Conservation (phyloP, 92 coral and sea anemone genomes). For the Bergia puertoricense region DNA sequence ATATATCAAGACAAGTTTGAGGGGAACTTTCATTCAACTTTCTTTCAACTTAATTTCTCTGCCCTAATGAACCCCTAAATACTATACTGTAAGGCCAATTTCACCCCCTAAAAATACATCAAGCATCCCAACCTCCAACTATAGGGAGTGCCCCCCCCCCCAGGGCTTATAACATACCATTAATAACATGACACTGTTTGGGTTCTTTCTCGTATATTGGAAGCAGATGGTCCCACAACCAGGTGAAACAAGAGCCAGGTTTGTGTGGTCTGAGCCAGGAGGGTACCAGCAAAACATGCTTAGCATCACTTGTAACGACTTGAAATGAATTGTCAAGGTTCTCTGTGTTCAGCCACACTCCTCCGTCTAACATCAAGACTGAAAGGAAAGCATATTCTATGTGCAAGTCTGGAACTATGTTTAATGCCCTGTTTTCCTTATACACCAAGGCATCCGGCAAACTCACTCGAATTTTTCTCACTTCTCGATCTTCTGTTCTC, state of each 20-base stretch:
- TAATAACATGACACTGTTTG: conserved; percentile 61
- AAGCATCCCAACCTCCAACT: no score
- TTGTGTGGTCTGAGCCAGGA: conserved; percentile 86
- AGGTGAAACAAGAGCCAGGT: conserved; percentile 71
- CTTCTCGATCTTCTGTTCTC: conserved; percentile 59
- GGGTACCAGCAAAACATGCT: conserved; percentile 55
- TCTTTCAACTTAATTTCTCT: no score
- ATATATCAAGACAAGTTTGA: no score
- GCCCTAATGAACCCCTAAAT: no score
- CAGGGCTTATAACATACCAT: conserved; percentile 52
- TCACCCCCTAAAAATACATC: no score
- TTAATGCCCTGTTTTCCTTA: conserved; percentile 74
- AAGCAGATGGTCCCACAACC: conserved; percentile 67
- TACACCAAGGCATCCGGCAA: conserved; percentile 79
- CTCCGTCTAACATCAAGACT: conserved; percentile 52
- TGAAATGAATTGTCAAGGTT: conserved; percentile 42
- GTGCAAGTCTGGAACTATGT: conserved; percentile 80
- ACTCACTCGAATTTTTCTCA: conserved; percentile 48
- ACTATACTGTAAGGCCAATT: no score
- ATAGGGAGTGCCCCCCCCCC: no score
- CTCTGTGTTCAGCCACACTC: conserved; percentile 33
- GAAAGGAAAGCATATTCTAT: conserved; percentile 58
- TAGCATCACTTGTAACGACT: conserved; percentile 61
- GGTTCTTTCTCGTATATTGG: conserved; percentile 50
- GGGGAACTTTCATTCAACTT: no score